phyloP scores from a whole-genome alignment of 2,113 vertebrate species.

The Dendrocopos noguchii region DNA sequence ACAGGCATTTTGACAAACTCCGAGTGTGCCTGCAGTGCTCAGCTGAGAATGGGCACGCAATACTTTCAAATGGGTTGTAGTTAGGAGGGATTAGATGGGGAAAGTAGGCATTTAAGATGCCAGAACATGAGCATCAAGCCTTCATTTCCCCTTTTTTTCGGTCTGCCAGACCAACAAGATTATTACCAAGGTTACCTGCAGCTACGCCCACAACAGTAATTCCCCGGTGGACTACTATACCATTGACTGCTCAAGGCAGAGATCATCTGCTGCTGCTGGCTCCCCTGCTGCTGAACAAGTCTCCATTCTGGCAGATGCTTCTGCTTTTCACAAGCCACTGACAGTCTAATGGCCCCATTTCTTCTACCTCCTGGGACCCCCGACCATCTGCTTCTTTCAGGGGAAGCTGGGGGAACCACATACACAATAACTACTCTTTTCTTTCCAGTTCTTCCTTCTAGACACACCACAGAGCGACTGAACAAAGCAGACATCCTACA shows the following conservation, averaged over 20 bases:
- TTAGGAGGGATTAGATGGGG: neutral
- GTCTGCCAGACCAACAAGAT: neutral
- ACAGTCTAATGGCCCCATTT: constrained; percentile 51
- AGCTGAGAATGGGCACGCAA: neutral
- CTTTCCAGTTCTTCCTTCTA: neutral
- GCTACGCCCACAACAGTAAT: neutral
- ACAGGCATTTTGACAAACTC: neutral
- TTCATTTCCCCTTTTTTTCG: neutral
- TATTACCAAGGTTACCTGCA: neutral
- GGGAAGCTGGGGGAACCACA: constrained; percentile 23
- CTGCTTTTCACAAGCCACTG: constrained; percentile 49
- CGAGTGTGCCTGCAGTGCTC: neutral
- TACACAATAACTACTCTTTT: neutral
- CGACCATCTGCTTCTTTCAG: constrained; percentile 57
- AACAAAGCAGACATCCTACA: constrained; percentile 7
- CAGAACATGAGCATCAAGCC: neutral
- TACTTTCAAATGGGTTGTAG: neutral
- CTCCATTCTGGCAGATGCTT: constrained; percentile 47
- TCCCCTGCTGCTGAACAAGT: constrained; percentile 48
- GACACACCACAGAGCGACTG: neutral
- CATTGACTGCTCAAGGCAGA: constrained; percentile 29
- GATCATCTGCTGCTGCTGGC: constrained; percentile 47
- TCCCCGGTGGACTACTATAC: neutral
- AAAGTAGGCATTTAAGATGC: neutral
- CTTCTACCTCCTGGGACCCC: constrained; percentile 46